Conservation (phyloP, 2,888 invertebrate genomes). For the Agrotis puta region DNA sequence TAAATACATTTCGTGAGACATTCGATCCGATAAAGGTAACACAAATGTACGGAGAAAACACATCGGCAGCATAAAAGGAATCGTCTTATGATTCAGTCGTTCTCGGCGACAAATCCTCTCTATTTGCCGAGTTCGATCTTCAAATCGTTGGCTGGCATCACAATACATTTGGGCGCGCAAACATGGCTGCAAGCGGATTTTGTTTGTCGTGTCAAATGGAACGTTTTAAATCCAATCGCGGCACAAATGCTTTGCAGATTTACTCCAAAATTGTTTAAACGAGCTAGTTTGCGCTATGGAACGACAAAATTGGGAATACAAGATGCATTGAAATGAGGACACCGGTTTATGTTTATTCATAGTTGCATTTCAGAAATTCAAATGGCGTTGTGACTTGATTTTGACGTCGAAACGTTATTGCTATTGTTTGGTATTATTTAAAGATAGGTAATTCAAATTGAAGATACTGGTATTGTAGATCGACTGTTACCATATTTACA, state of each 20-base stretch:
- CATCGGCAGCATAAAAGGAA: constrained; percentile 39
- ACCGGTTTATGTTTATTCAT: constrained; percentile 34
- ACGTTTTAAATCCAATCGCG: constrained; percentile 75
- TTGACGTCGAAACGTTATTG: constrained; percentile 11
- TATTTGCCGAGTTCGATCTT: constrained; percentile 65
- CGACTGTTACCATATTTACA: no score
- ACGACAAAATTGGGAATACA: constrained; percentile 37
- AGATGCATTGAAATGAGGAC: constrained; percentile 37
- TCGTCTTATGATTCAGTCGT: constrained; percentile 53
- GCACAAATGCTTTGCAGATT: constrained; percentile 63
- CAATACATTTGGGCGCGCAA: constrained; percentile 71
- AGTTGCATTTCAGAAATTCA: constrained; percentile 24
- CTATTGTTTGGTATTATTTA: neutral
- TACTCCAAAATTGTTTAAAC: constrained; percentile 66
- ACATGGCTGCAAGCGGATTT: constrained; percentile 66
- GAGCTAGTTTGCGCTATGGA: constrained; percentile 42
- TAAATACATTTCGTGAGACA: constrained; percentile 49
- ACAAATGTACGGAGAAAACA: constrained; percentile 47
- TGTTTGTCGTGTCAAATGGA: constrained; percentile 78
- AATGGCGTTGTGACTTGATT: constrained; percentile 38
- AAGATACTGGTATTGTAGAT: no score
- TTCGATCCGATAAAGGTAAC: constrained; percentile 52
- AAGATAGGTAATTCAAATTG: neutral
- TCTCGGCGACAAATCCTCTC: constrained; percentile 58
- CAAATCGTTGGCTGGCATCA: constrained; percentile 61